Evolutionary conservation across 2,888 invertebrate species (phyloP), one percentile per base, ranked within the genome.

Genomic region (Byasa hedistus): DNA sequence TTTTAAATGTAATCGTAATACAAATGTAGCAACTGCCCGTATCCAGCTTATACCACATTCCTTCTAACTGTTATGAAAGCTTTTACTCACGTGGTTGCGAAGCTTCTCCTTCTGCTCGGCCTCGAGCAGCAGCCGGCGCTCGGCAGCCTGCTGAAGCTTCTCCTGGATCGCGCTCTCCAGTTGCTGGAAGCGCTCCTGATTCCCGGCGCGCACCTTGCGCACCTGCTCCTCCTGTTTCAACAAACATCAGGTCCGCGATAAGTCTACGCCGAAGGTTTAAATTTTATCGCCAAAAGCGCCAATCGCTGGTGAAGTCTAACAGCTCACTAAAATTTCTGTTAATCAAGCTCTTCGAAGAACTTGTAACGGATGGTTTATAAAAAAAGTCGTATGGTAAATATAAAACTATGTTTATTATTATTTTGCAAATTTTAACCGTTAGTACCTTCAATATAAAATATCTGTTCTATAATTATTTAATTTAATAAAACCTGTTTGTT

Each of bases 81-180:
- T 44, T 12, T 44, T 32, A 61, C 60, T 61, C 32, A 61, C 96
- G 80, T 96, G 94, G 85, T 93, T 95, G 81, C 95, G 95, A 74
- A 96, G 93, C 80, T 95, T 95, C 84, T 96, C 96, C 83, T 94
- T 93, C 81, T 96, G 95, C 81, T 96, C 96, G 74, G 94, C 94
- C 82, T 96, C 96, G 72, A 95, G 91, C 75, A 93, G 93, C 77
- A 94, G 94, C 60, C 96, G 94, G 78, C 97, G 95, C 78, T 93
- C 94, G 76, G 95, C 94, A 64, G 88, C 87, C 73, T 85, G 87
- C 76, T 84, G 83, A 77, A 91, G 81, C 82, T 91, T 91, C 79
- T 87, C 87, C 83, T 95, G 94, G 77, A 96, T 95, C 75, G 95
- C 92, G 73, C 89, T 89, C 84, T 95, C 95, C 69, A 96, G 87